phyloP scores from a whole-genome alignment of 2,113 vertebrate genomes.

The Epinephelus lanceolatus region DNA sequence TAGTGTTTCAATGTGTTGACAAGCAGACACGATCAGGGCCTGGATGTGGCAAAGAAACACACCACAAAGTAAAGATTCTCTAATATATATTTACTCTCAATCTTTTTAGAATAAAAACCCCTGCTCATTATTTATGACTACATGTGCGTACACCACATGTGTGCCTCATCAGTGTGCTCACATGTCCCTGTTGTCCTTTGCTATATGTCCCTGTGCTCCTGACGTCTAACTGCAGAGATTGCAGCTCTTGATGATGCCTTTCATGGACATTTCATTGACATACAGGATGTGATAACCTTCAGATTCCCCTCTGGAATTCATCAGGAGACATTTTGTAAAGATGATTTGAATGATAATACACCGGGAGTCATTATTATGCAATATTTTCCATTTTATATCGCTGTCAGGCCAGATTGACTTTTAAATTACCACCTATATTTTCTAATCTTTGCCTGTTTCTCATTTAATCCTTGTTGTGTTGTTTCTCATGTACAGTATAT shows the following conservation, averaged over 20 bases:
- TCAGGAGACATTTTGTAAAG: constrained; percentile 8
- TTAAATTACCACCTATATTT: constrained; percentile 1
- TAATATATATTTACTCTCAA: too few relatives aligned
- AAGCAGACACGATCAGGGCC: background rate
- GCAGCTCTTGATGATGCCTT: background rate
- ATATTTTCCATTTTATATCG: constrained; percentile 29
- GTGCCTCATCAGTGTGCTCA: background rate
- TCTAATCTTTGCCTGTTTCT: background rate
- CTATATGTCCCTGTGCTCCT: background rate
- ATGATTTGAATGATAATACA: constrained; percentile 39
- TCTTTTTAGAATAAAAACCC: background rate
- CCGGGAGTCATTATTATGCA: constrained; percentile 9
- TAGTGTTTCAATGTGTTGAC: background rate
- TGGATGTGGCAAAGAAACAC: too few relatives aligned
- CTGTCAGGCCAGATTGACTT: constrained; percentile 2
- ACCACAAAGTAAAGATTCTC: too few relatives aligned
- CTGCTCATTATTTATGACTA: background rate
- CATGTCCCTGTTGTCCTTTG: background rate
- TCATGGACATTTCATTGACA: background rate
- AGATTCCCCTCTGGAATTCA: constrained; percentile 3
- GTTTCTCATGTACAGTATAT: background rate
- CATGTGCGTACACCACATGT: background rate
- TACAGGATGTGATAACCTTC: constrained; percentile 19
- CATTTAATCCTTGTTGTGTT: background rate
- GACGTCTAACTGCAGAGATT: background rate